These are phyloP conservation scores for Chelonoidis abingdonii DNA, from an alignment of 2,113 vertebrate genomes.

Conservation along the genomic window DNA sequence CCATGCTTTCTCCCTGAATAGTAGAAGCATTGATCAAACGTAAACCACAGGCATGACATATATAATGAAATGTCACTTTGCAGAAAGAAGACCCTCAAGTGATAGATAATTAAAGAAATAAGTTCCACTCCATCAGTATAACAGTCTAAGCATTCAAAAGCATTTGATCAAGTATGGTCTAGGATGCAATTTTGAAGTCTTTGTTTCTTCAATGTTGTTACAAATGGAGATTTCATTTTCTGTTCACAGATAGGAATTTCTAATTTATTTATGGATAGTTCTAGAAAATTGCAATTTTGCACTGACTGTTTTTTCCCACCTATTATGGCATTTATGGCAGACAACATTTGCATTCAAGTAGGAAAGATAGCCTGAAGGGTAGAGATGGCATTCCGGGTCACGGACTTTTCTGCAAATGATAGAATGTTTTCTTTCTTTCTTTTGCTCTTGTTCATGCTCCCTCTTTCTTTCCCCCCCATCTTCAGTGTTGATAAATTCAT, in stretches of 20 bases:
- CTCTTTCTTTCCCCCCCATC: background rate
- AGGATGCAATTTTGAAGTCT: background rate
- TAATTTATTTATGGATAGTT: background rate
- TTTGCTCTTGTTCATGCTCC: background rate
- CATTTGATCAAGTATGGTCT: background rate
- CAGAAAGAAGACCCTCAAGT: background rate
- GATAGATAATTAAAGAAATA: background rate
- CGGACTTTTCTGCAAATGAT: background rate
- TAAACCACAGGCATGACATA: background rate
- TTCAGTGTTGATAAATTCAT: background rate
- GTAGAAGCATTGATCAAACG: background rate
- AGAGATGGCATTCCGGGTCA: background rate
- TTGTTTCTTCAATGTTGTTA: background rate
- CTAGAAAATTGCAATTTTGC: background rate
- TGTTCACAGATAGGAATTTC: background rate
- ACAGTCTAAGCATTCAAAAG: background rate
- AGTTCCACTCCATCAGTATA: background rate
- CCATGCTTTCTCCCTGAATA: background rate
- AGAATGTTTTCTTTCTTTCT: constrained; percentile 13
- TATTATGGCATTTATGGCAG: background rate
- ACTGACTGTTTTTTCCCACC: background rate
- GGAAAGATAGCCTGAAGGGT: background rate
- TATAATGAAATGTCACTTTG: background rate
- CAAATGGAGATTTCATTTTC: background rate
- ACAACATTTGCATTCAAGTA: background rate